A percentile compares a stretch with the other conserved stretches of the same genome.
phyloP scores from a whole-genome alignment of 2,113 vertebrate genomes.

The Eulacestoma nigropectus region DNA sequence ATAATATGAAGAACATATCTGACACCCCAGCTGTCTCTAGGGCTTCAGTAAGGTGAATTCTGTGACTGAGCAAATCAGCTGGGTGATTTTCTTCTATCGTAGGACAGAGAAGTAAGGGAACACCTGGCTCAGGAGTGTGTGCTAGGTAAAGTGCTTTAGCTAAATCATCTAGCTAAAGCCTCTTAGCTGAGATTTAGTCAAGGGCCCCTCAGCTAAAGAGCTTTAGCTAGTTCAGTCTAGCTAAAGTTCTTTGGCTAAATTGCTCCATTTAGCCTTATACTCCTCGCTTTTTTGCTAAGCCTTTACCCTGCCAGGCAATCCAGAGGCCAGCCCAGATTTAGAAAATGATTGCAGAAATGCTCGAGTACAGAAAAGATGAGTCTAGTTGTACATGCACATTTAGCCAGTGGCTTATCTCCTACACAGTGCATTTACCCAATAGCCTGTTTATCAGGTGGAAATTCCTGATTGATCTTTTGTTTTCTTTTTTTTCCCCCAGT shows the following conservation, averaged over 20 bases:
- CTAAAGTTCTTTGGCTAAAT: conserved; percentile 20
- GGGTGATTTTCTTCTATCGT: not conserved
- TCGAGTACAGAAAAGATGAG: not conserved
- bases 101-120: not conserved
- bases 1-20: not conserved
- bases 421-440: not conserved
- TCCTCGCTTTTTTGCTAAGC: not conserved
- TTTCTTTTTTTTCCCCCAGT: not conserved
- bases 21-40: not conserved
- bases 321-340: not conserved
- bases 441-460: not conserved
- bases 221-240: conserved; percentile 27
- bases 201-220: conserved; percentile 11
- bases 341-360: not conserved
- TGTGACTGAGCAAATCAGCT: not conserved
- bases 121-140: not conserved
- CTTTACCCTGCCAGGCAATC: not conserved
- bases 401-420: not conserved
- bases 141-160: conserved; percentile 36
- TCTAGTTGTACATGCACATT: not conserved
- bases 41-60: not conserved
- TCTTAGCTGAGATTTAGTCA: conserved; percentile 39
- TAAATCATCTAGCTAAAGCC: conserved; percentile 22
- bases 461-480: not conserved
- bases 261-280: not conserved